Percentiles rank a stretch among this genome's conserved stretches.
These are phyloP conservation scores for Notechis scutatus DNA, from an alignment of 2,113 vertebrate genomes.

Conservation along the genomic window DNA sequence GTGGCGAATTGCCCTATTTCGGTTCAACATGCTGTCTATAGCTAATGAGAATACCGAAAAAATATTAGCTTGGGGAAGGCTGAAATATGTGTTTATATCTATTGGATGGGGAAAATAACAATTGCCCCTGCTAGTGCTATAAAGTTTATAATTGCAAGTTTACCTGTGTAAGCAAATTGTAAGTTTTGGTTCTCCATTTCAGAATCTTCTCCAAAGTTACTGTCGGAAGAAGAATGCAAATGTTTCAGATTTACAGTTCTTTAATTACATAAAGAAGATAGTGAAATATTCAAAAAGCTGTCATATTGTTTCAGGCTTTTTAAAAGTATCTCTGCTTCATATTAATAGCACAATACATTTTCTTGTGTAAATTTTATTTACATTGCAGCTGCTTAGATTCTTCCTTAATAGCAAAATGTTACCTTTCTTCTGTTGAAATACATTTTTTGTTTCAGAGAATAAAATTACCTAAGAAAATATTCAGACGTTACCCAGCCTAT, in stretches of 20 bases:
- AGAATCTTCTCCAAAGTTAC: neutral
- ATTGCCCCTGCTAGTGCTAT: neutral
- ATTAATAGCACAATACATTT: neutral
- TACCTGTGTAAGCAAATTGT: neutral
- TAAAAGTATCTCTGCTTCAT: neutral
- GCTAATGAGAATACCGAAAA: neutral
- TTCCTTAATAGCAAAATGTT: neutral
- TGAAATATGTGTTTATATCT: neutral
- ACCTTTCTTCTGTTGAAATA: neutral
- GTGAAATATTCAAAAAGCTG: constrained; percentile 1
- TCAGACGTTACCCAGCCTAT: constrained; percentile 83
- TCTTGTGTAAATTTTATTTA: neutral
- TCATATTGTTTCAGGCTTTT: neutral
- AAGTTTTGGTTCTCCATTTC: neutral
- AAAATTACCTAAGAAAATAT: constrained; percentile 82
- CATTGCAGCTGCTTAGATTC: neutral
- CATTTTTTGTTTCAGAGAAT: constrained; percentile 76
- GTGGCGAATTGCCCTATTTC: neutral
- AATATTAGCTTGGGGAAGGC: neutral
- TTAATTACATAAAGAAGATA: neutral
- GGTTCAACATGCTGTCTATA: neutral
- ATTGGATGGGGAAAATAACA: neutral
- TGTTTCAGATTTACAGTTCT: neutral
- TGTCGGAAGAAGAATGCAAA: neutral
- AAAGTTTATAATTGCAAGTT: neutral